phyloP scores from a whole-genome alignment of 2,888 invertebrate species.

The Clanis bilineata region DNA sequence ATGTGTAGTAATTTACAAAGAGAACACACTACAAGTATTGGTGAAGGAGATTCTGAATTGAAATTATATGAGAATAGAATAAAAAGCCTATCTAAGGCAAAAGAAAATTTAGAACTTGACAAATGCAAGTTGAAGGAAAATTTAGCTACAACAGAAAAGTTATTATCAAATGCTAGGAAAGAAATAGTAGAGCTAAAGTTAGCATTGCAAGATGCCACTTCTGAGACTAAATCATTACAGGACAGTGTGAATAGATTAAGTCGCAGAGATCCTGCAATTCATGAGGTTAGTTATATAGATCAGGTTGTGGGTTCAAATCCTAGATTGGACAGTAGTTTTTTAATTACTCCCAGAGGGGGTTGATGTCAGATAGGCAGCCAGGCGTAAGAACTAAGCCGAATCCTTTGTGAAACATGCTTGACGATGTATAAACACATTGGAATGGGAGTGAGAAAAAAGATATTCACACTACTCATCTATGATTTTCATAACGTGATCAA shows the following conservation, averaged over 20 bases:
- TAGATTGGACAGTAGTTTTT: too few relatives aligned
- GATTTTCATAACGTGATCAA: too few relatives aligned
- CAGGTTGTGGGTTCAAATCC: too few relatives aligned
- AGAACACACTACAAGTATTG: slow-evolving; percentile 50
- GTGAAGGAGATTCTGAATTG: slow-evolving; percentile 64
- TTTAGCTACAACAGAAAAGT: slow-evolving; percentile 82
- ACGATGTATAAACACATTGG: too few relatives aligned
- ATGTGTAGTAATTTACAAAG: slow-evolving; percentile 68
- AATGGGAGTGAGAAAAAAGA: too few relatives aligned
- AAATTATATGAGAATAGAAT: slow-evolving; percentile 75
- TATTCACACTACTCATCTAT: too few relatives aligned
- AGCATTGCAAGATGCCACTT: slow-evolving; percentile 84
- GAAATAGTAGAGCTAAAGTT: slow-evolving; percentile 84
- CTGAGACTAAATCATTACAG: slow-evolving; percentile 82
- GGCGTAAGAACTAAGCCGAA: too few relatives aligned
- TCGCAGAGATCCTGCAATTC: slow-evolving; percentile 51
- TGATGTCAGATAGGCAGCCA: too few relatives aligned
- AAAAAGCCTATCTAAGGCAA: slow-evolving; percentile 73
- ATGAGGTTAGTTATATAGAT: slow-evolving; percentile 48
- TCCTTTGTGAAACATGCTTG: too few relatives aligned
- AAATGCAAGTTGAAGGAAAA: slow-evolving; percentile 82
- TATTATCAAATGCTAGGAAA: slow-evolving; percentile 86
- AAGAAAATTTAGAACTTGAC: slow-evolving; percentile 85
- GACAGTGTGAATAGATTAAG: slow-evolving; percentile 68
- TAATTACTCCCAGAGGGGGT: too few relatives aligned